Percentiles rank a stretch among this genome's conserved stretches.
These are phyloP conservation scores for Pteronura brasiliensis DNA, from an alignment of 2,113 vertebrate species.

Conservation along the genomic window DNA sequence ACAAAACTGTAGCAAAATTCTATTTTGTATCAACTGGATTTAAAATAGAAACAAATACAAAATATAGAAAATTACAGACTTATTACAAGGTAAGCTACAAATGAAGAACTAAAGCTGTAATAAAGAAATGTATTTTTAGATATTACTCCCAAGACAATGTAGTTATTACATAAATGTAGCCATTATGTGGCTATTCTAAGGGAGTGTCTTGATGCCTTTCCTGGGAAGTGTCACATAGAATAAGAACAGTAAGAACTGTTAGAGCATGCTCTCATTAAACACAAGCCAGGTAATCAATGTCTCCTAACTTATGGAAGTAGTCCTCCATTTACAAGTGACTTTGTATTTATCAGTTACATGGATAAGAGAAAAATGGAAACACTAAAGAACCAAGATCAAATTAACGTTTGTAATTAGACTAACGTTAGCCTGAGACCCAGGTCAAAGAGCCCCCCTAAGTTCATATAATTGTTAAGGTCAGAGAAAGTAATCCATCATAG, in stretches of 20 bases:
- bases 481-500: not conserved
- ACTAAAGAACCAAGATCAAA: not conserved
- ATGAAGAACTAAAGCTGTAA: not conserved
- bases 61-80: not conserved
- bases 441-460: not conserved
- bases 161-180: not conserved
- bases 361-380: not conserved
- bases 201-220: not conserved
- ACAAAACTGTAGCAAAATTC: not conserved
- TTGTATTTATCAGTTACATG: not conserved
- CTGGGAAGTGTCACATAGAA: not conserved
- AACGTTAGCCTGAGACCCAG: not conserved
- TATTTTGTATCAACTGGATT: slow-evolving; percentile 1
- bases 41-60: slow-evolving; percentile 10
- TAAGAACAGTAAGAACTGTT: not conserved
- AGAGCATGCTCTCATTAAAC: not conserved
- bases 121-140: not conserved
- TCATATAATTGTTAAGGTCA: not conserved
- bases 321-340: not conserved
- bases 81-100: not conserved
- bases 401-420: not conserved
- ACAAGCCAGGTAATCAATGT: not conserved
- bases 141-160: not conserved
- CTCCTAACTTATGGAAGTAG: not conserved
- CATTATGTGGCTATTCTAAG: not conserved